Conservation (phyloP, 2,797 vertebrate species). For the Taenioides sp. region DNA sequence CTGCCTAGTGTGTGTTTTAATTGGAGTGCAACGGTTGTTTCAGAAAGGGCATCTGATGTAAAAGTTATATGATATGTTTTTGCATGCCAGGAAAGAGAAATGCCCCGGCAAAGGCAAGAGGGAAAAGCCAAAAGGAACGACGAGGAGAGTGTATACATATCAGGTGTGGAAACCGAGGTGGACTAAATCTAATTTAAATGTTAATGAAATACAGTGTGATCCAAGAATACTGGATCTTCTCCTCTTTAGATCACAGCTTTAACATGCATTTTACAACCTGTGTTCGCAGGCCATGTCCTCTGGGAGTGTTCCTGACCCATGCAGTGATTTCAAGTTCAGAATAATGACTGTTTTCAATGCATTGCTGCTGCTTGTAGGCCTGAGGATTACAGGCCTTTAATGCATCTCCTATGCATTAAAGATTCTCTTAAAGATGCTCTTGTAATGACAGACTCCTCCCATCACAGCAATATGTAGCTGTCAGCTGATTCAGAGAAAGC, state of each 20-base stretch:
- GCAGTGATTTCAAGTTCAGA: slow-evolving; percentile 7
- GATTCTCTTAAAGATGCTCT: not conserved
- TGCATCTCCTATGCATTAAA: not conserved
- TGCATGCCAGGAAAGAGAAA: not conserved
- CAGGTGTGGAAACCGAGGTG: slow-evolving; percentile 7
- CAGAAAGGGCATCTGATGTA: not conserved
- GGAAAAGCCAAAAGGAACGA: not conserved
- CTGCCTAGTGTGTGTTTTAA: not conserved
- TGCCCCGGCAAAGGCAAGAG: not conserved
- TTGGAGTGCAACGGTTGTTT: not conserved
- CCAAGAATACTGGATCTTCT: not conserved
- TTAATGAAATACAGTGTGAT: not conserved
- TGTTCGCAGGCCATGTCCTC: slow-evolving; percentile 5
- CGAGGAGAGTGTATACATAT: not conserved
- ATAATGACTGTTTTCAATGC: slow-evolving; percentile 9
- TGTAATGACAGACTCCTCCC: not conserved
- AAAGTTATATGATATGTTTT: not conserved
- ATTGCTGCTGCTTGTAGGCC: slow-evolving; percentile 1
- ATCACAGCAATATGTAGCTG: not conserved
- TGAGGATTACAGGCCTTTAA: slow-evolving; percentile 1
- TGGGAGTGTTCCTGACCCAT: slow-evolving; percentile 7
- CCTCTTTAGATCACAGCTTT: not conserved
- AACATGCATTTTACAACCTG: slow-evolving; percentile 7
- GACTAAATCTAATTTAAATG: not conserved
- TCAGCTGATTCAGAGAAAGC: not conserved